Percentiles rank a stretch among this genome's conserved stretches.
These are phyloP conservation scores for Dissostichus mawsoni DNA, from an alignment of 2,113 vertebrate genomes.

Conservation along the genomic window DNA sequence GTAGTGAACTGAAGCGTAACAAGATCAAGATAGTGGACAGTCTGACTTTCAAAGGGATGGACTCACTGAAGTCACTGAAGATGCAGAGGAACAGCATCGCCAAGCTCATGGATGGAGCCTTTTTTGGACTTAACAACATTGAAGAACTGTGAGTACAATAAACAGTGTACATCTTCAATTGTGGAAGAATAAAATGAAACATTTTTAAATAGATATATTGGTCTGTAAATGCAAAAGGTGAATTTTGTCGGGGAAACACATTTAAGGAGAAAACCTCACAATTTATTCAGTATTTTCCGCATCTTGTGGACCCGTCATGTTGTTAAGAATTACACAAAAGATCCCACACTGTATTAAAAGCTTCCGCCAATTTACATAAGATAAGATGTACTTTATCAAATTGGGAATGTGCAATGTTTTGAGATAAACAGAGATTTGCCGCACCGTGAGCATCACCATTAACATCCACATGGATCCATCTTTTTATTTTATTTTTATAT, in stretches of 20 bases:
- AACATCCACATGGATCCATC: no score
- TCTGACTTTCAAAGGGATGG: constrained; percentile 96
- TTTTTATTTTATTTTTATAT: no score
- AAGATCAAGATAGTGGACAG: constrained; percentile 95
- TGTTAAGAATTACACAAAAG: no score
- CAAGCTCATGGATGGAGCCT: constrained; percentile 96
- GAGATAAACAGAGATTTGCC: no score
- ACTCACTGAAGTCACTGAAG: constrained; percentile 93
- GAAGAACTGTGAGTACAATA: constrained; percentile 84
- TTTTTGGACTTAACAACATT: constrained; percentile 96
- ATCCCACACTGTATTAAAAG: no score
- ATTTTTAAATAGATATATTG: no score
- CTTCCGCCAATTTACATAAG: no score
- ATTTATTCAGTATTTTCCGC: neutral
- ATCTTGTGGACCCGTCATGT: neutral
- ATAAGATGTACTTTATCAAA: no score
- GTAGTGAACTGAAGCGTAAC: constrained; percentile 96
- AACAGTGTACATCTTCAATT: neutral
- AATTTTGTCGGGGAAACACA: neutral
- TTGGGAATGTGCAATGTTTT: no score
- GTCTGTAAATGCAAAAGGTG: neutral
- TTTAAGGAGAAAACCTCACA: neutral
- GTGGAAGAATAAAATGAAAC: neutral
- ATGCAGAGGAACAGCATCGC: constrained; percentile 96
- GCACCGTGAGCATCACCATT: no score